Evolutionary conservation across 2,888 invertebrate genomes (phyloP), one percentile per base, ranked within the genome.

Genomic region (Odontocerum albicorne): DNA sequence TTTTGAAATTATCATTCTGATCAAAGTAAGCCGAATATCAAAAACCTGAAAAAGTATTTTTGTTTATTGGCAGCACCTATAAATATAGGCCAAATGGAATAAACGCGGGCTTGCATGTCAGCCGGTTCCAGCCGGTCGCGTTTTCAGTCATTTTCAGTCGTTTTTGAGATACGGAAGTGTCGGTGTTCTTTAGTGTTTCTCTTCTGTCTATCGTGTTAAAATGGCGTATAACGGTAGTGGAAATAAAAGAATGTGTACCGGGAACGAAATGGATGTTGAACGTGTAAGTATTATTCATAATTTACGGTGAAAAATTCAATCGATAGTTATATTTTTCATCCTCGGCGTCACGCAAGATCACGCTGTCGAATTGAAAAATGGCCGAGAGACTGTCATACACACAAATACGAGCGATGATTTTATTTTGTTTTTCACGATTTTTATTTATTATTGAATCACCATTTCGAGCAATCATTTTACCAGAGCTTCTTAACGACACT

Each of bases 191-290:
- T n/a, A n/a, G n/a, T n/a, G 13, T 12, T 40, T 27, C 22, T 27
- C 32, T 39, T 12, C 42, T 40, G 33, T 32, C 16, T 40, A 17
- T 39, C 36, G 52, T 52, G 45, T 52, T 39, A 83, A 75, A 73
- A 84, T 84, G 84, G 83, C 84, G 82, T 84, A 83, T 80, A 84
- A 84, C 79, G 84, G 84, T 70, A 83, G 83, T 78, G 81, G 82
- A 72, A 75, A 73, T 68, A 77, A 78, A 70, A 75, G 77, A 74
- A 73, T 77, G 68, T 77, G 77, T 67, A 73, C 76, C 62, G 76
- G 75, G 60, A 74, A 74, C 59, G 77, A 78, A 62, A 67, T 77
- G 63, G 77, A 77, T 65, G 75, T 77, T 43, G 77, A 78, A 72
- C 75, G 77, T 75, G 77, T 78, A 62, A 72, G 73, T 71, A 57